Evolutionary conservation across 2,113 vertebrate species (phyloP).

Genomic region (Ramphastos sulfuratus): DNA sequence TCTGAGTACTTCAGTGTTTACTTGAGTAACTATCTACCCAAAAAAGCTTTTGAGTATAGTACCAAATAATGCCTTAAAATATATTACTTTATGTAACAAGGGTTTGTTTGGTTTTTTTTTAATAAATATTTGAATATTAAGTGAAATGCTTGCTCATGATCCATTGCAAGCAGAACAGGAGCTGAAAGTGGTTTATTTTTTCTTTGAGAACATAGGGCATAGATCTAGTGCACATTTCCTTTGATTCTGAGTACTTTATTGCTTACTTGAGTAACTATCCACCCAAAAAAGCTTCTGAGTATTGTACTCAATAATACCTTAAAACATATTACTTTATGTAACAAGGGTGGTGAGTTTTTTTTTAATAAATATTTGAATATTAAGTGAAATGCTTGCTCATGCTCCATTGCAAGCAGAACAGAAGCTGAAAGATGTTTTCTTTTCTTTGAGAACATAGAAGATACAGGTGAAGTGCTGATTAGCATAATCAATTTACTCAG

Average conservation of each 20-base stretch:
- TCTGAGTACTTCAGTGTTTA: constrained; percentile 24
- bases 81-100: background rate
- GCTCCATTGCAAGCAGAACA: background rate
- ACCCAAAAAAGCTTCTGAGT: background rate
- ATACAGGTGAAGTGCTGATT: background rate
- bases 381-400: background rate
- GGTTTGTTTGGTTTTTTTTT: background rate
- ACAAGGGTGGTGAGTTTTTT: background rate
- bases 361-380: background rate
- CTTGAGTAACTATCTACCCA: background rate
- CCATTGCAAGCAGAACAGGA: background rate
- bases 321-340: background rate
- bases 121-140: background rate
- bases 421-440: background rate
- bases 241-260: constrained; percentile 20
- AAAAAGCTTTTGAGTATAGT: background rate
- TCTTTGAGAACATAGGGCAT: background rate
- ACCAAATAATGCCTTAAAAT: background rate
- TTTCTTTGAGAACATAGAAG: constrained; percentile 14
- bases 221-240: constrained; percentile 28
- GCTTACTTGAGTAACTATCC: constrained; percentile 25
- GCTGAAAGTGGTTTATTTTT: no score
- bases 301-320: background rate
- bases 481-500: background rate
- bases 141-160: background rate